Evolutionary conservation across 2,888 invertebrate species (phyloP).

Genomic region (Dicyrtomina minuta): DNA sequence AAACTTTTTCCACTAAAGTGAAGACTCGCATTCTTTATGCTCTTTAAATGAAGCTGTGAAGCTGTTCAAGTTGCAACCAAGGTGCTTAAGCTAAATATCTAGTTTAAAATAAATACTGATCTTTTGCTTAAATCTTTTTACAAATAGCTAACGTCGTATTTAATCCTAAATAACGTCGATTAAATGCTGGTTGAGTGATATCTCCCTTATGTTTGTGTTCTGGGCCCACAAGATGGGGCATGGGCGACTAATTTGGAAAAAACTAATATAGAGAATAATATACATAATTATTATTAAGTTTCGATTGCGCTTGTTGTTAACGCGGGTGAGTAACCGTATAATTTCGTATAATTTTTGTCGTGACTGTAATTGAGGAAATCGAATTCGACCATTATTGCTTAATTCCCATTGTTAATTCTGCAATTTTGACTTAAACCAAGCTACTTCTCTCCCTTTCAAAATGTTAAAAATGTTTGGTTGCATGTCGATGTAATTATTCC

Average conservation of each 20-base stretch:
- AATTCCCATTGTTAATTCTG: no score
- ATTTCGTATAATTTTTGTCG: no score
- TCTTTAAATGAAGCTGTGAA: constrained; percentile 48
- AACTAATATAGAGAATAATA: constrained; percentile 41
- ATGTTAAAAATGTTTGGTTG: constrained; percentile 47
- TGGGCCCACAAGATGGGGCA: constrained; percentile 41
- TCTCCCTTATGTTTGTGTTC: constrained; percentile 40
- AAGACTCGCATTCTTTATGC: constrained; percentile 49
- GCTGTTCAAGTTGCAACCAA: constrained; percentile 48
- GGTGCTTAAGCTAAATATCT: no score
- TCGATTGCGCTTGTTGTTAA: constrained; percentile 48
- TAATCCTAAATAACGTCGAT: no score
- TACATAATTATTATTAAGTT: constrained; percentile 40
- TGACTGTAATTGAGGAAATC: no score
- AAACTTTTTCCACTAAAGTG: constrained; percentile 45
- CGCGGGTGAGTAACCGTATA: constrained; percentile 48
- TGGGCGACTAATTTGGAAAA: constrained; percentile 48
- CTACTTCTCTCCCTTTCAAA: constrained; percentile 45
- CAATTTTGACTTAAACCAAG: constrained; percentile 47
- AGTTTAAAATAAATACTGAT: no score
- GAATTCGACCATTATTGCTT: no score
- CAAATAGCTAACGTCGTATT: no score
- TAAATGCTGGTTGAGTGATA: constrained; percentile 47
- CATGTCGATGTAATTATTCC: no score
- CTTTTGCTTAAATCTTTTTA: no score